A percentile compares a stretch with the other conserved stretches of the same genome.
phyloP scores from a whole-genome alignment of 2,797 vertebrate species.

The Aldrovandia affinis region DNA sequence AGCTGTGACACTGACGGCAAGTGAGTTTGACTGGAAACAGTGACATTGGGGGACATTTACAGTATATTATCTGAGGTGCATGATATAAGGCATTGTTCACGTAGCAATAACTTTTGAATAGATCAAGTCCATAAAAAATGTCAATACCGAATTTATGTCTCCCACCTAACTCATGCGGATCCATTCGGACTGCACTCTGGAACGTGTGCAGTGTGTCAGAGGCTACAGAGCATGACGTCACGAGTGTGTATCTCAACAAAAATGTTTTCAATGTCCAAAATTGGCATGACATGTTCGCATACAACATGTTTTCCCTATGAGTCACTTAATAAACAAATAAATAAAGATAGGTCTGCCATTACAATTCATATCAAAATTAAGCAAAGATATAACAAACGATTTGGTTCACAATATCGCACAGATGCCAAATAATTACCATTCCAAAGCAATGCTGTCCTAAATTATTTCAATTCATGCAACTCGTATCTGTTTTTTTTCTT shows the following conservation, averaged over 20 bases:
- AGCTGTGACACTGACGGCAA: background rate
- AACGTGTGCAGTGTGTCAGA: background rate
- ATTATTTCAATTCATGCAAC: background rate
- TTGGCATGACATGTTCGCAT: background rate
- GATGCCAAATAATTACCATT: background rate
- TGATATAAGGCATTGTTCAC: background rate
- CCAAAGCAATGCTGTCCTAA: background rate
- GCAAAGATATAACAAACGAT: background rate
- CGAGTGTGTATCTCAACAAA: too few relatives aligned
- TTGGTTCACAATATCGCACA: background rate
- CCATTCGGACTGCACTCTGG: background rate
- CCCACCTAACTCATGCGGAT: background rate
- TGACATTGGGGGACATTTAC: background rate
- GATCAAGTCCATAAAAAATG: constrained; percentile 6
- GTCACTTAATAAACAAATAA: background rate
- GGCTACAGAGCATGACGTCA: background rate
- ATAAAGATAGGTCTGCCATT: background rate
- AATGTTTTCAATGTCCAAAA: background rate
- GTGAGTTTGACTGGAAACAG: background rate
- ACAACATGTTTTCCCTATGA: background rate
- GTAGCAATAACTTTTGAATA: background rate
- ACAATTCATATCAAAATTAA: background rate
- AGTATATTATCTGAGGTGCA: background rate
- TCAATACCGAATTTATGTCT: background rate
- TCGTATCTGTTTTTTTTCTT: background rate